Base-by-base conservation (phyloP, 2,888 invertebrate species). In the Drosophila histrio region DNA sequence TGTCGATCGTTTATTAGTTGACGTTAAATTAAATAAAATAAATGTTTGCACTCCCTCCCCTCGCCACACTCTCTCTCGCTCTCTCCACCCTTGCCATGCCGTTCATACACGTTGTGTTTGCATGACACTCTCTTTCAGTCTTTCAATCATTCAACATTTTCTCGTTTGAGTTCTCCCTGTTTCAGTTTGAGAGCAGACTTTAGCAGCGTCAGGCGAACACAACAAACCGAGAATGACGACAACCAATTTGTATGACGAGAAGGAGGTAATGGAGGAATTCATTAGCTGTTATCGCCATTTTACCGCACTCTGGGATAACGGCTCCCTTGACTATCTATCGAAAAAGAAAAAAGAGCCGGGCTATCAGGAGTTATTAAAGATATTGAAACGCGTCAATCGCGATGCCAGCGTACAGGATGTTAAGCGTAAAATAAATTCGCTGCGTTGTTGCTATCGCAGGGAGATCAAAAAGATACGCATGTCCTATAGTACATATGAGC, bases 201-300 rank as follows among this genome's bases (percentile, higher is more conserved):
- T 41, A 22, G 22, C 30, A 22, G 21, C 15, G 24, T 8, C 50
- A 17, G 38, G 30, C 39, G 41, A 44, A 49, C 13, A n/a, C 26
- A 30, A 19, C 39, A 13, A n/a, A 15, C n/a, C n/a, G n/a, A 6
- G 11, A 0, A 68, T 61, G 64, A 41, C 56, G 49, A 28, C 49
- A 39, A 57, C 80, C 24, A 61, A 59, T 60, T 58, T 77, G 36
- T 72, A 68, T 54, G 81, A 79, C 17, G 81, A 79, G 6, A 78
- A 70, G 64, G 70, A 77, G 38, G 78, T 82, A 0, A 67, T 82
- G 80, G 75, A 73, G 57, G 86, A 82, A 43, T 82, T 86, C 19
- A 82, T 82, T n/a, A 73, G 80, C 59, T 82, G 82, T 24, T 82
- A 82, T 61, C 61, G 53, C 0, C 84, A 83, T 4, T 82, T 73